Evolutionary conservation across 2,113 vertebrate genomes (phyloP), one percentile per base, ranked within the genome.

Genomic region (Aldabrachelys gigantea): DNA sequence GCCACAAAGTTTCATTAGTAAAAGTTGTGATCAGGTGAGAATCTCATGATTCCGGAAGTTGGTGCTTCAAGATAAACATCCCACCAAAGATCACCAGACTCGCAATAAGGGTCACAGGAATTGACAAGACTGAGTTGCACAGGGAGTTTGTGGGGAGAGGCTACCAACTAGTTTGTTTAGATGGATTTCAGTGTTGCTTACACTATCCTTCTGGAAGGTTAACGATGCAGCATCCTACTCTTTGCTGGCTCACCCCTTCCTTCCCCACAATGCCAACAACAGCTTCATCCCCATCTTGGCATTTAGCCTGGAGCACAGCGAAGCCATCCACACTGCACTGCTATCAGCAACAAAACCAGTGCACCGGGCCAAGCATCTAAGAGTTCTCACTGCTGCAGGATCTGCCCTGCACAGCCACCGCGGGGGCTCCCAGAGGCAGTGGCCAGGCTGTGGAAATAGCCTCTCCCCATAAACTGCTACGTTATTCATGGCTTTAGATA

Each of bases 201-300:
- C 62, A 35, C 14, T 16, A 7, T 3, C 35, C 14, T 38, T 76
- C 31, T 59, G 81, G 47, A 84, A 76, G 35, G 87, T 5, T 10
- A 85, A 82, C 80, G 80, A 89, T 86, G 52, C 2, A 2, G 78
- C 80, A 82, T 78, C 80, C 41, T 35, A 86, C 56, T 22, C 35
- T 86, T 82, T 82, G 90, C n/a, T 76, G 54, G 50, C 72, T 88
- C 94, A 89, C 78, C 38, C 80, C 53, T 89, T 62, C 69, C 38
- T 76, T 44, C 72, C 24, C 21, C 24, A 44, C 85, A 69, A 85
- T 85, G 87, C 94, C 88, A 94, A 86, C 29, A 82, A 81, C 62
- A 29, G 52, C 83, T 93, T 95, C 87, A 35, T 96, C 41, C 52
- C 25, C 25, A 1, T 0, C 84, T 87, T 88, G 75, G 84, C 22